A percentile compares a stretch with the other conserved stretches of the same genome.
phyloP scores from a whole-genome alignment of 2,797 vertebrate genomes.

The Poeciliopsis gracilis region DNA sequence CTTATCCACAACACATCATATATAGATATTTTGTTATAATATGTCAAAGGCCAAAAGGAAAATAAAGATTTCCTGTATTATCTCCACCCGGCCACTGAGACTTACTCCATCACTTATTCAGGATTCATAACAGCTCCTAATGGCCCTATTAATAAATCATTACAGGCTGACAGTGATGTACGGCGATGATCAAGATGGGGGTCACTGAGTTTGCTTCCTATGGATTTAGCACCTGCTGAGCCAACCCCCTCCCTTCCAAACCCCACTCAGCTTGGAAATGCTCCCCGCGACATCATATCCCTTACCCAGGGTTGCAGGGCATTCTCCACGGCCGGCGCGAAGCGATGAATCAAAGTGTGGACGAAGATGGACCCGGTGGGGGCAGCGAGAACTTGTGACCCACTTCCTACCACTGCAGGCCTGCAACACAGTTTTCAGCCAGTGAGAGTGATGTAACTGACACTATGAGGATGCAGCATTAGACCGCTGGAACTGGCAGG shows the following conservation, averaged over 20 bases:
- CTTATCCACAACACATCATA: background rate
- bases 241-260: constrained; percentile 20
- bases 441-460: constrained; percentile 14
- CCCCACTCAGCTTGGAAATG: constrained; percentile 36
- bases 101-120: constrained; percentile 25
- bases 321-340: constrained; percentile 16
- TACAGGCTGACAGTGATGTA: constrained; percentile 42
- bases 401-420: constrained; percentile 30
- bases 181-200: constrained; percentile 27
- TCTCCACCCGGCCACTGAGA: constrained; percentile 17
- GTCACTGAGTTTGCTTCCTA: constrained; percentile 50
- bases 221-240: constrained; percentile 36
- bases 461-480: background rate
- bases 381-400: constrained; percentile 42
- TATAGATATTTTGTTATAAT: background rate
- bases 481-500: background rate
- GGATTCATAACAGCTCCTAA: constrained; percentile 54
- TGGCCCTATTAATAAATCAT: constrained; percentile 69
- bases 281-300: constrained; percentile 26
- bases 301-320: constrained; percentile 51
- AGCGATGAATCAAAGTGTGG: constrained; percentile 31
- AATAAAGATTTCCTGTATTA: constrained; percentile 3
- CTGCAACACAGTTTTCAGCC: constrained; percentile 1
- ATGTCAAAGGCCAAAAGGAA: background rate
- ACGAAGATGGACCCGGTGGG: constrained; percentile 22